phyloP scores from a whole-genome alignment of 2,797 vertebrate species.

The Alcedo atthis region DNA sequence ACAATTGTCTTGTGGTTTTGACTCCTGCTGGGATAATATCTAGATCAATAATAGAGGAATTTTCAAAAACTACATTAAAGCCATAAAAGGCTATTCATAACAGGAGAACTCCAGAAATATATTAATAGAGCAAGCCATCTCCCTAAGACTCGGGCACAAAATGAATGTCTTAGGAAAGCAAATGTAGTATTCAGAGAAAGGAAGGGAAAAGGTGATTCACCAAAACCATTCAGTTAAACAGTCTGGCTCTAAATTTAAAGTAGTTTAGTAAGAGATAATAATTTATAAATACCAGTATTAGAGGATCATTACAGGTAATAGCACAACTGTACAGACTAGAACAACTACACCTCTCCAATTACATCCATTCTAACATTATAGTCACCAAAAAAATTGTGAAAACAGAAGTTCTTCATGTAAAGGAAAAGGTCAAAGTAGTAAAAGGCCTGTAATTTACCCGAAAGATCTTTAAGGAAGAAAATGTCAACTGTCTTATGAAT shows the following conservation, averaged over 20 bases:
- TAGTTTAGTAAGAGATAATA: slow-evolving; percentile 35
- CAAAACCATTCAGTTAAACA: slow-evolving; percentile 37
- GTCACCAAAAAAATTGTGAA: slow-evolving; percentile 19
- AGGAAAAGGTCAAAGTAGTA: slow-evolving; percentile 60
- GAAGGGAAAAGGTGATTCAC: slow-evolving; percentile 46
- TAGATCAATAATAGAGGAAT: slow-evolving; percentile 78
- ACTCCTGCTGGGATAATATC: slow-evolving; percentile 77
- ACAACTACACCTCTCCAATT: slow-evolving; percentile 23
- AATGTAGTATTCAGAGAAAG: slow-evolving; percentile 28
- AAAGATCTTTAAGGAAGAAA: slow-evolving; percentile 52
- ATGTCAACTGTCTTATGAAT: slow-evolving; percentile 52
- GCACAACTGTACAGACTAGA: not conserved
- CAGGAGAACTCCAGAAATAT: slow-evolving; percentile 63
- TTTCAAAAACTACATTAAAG: slow-evolving; percentile 77
- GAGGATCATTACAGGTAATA: slow-evolving; percentile 32
- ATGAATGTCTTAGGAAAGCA: slow-evolving; percentile 52
- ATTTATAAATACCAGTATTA: slow-evolving; percentile 3
- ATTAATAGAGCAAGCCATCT: slow-evolving; percentile 73
- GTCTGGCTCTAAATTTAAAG: slow-evolving; percentile 12
- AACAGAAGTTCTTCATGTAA: slow-evolving; percentile 48
- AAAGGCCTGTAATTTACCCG: slow-evolving; percentile 55
- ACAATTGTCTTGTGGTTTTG: slow-evolving; percentile 74
- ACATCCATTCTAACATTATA: not conserved
- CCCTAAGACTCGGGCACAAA: slow-evolving; percentile 53
- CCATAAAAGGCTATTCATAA: slow-evolving; percentile 69